Percentiles rank a stretch among this genome's conserved stretches.
phyloP scores from a whole-genome alignment of 1,140 invertebrate genomes.

The Drosophila punjabiensis region DNA sequence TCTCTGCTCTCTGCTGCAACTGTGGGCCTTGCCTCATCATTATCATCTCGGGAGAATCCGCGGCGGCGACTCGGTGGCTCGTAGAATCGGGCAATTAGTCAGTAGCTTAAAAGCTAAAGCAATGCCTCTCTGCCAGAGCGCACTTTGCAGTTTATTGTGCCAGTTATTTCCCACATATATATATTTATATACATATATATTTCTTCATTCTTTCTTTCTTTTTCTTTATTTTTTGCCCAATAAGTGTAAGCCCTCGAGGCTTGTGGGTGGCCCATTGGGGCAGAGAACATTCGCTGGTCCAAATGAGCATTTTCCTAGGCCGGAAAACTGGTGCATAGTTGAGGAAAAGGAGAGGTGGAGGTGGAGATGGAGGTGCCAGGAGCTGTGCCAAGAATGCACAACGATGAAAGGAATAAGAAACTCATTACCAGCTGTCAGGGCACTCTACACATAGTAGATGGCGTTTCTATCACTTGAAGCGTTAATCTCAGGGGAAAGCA shows the following conservation, averaged over 20 bases:
- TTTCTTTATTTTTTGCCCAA: not conserved
- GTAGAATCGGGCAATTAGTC: slow-evolving; percentile 56
- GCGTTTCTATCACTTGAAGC: slow-evolving; percentile 15
- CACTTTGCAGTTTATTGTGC: slow-evolving; percentile 70
- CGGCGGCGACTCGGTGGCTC: slow-evolving; percentile 20
- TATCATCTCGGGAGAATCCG: slow-evolving; percentile 16
- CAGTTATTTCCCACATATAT: slow-evolving; percentile 35
- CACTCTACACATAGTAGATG: slow-evolving; percentile 14
- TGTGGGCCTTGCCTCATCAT: slow-evolving; percentile 39
- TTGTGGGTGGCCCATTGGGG: slow-evolving; percentile 29
- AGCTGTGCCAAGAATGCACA: slow-evolving; percentile 20
- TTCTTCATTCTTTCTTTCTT: not conserved
- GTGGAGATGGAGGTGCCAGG: slow-evolving; percentile 10
- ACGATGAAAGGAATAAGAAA: slow-evolving; percentile 30
- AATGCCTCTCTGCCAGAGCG: slow-evolving; percentile 1
- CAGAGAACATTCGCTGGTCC: slow-evolving; percentile 7
- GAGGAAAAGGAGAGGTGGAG: not conserved
- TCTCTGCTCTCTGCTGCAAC: not conserved
- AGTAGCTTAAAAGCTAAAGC: slow-evolving; percentile 9
- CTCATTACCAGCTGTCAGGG: slow-evolving; percentile 29
- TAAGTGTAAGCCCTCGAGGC: slow-evolving; percentile 5
- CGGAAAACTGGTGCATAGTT: not conserved
- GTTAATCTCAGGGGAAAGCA: not conserved
- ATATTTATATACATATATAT: not conserved
- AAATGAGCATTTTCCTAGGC: slow-evolving; percentile 15